phyloP scores from a whole-genome alignment of 2,113 vertebrate genomes.

The Zosterops hypoxanthus region DNA sequence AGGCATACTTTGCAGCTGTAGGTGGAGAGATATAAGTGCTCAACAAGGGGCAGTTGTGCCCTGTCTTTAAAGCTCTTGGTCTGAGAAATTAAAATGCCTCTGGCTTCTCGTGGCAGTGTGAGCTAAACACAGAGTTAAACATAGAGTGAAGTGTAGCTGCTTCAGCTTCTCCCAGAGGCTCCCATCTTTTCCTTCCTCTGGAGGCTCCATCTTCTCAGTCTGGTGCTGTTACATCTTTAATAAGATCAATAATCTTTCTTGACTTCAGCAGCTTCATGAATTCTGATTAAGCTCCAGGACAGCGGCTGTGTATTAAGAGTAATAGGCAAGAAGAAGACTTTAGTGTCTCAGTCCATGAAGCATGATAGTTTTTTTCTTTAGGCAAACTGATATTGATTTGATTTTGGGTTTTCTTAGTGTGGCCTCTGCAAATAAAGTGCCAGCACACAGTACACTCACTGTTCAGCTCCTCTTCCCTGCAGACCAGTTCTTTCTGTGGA shows the following conservation, averaged over 20 bases:
- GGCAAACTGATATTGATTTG: constrained; percentile 23
- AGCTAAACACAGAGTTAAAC: not conserved
- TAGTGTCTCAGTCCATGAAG: not conserved
- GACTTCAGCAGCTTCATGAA: constrained; percentile 25
- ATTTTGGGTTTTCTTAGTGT: not conserved
- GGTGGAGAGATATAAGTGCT: not conserved
- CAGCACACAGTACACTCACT: not conserved
- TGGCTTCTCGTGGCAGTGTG: rapidly evolving
- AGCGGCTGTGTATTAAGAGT: not conserved
- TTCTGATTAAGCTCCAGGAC: constrained; percentile 22
- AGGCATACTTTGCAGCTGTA: not conserved
- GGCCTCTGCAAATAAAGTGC: constrained; percentile 23
- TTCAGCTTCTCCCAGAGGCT: not conserved
- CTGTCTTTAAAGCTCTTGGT: not conserved
- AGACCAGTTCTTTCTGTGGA: constrained; percentile 2
- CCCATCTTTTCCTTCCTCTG: not conserved
- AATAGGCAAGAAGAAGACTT: constrained; percentile 33
- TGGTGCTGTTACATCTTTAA: constrained; percentile 30
- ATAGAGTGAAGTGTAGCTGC: not conserved
- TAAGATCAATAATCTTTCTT: constrained; percentile 30
- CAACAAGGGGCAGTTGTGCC: not conserved
- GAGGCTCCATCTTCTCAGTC: not conserved
- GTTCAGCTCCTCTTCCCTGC: not conserved
- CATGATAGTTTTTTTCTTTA: constrained; percentile 10
- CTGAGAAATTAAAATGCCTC: not conserved